These are phyloP conservation scores for Brachynemurus nebulosus DNA, from an alignment of 2,888 invertebrate species.

Conservation along the genomic window DNA sequence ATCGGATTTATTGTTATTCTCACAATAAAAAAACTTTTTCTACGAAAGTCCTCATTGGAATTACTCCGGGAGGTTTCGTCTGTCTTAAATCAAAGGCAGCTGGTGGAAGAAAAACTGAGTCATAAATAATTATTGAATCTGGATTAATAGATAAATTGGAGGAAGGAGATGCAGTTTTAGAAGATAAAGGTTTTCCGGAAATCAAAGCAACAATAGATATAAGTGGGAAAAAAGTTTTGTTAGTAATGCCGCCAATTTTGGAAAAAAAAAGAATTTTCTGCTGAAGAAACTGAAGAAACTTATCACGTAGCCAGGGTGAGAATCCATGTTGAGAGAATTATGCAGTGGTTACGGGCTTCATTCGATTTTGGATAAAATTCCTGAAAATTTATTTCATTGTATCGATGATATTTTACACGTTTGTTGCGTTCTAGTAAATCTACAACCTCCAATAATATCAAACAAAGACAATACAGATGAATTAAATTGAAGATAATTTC, in stretches of 20 bases:
- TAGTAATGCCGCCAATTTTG: slow-evolving; percentile 11
- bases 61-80: slow-evolving; percentile 15
- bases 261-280: slow-evolving; percentile 10
- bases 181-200: slow-evolving; percentile 12
- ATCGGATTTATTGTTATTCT: slow-evolving; percentile 9
- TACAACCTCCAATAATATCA: slow-evolving; percentile 10
- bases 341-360: slow-evolving; percentile 9
- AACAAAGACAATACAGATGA: slow-evolving; percentile 4
- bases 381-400: slow-evolving; percentile 9
- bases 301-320: slow-evolving; percentile 10
- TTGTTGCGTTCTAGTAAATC: slow-evolving; percentile 11
- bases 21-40: slow-evolving; percentile 15
- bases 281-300: slow-evolving; percentile 10
- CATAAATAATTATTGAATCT: slow-evolving; percentile 14
- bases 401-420: slow-evolving; percentile 9
- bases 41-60: slow-evolving; percentile 16
- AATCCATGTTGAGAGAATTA: slow-evolving; percentile 10
- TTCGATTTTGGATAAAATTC: slow-evolving; percentile 4
- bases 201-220: slow-evolving; percentile 9
- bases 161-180: slow-evolving; percentile 12
- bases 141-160: slow-evolving; percentile 10
- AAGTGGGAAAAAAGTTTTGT: slow-evolving; percentile 10
- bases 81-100: slow-evolving; percentile 13
- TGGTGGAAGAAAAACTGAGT: slow-evolving; percentile 14
- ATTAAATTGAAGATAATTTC: too few relatives aligned